Base-by-base conservation (phyloP, 1,140 invertebrate genomes). In the Euwallacea fornicatus region DNA sequence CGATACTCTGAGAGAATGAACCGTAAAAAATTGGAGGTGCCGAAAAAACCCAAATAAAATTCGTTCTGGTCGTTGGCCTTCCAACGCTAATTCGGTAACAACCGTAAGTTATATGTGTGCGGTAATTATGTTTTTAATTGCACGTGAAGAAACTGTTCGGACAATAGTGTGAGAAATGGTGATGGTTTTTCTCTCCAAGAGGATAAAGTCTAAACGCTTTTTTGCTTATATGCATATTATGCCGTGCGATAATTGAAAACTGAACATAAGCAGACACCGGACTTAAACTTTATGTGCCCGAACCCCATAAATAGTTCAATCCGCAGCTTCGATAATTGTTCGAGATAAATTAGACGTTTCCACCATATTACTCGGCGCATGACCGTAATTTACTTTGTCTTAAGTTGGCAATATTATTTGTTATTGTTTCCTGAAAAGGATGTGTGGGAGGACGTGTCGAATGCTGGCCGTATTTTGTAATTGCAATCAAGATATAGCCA, bases 401-500 rank as follows among this genome's bases (percentile, higher is more conserved):
- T 73, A 76, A 77, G 74, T 77, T 78, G 76, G 77, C 74, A 77
- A 63, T 75, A 79, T 78, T 79, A 74, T 78, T 50, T 79, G 75
- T 76, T 77, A 77, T 79, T 78, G 74, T 79, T 79, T 79, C 78
- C 76, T 78, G 78, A 79, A 73, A 33, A 33, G 21, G 21, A 33
- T 4, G 21, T 75, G 79, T 80, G 75, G 79, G 79, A 73, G 79
- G 79, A 80, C 78, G 72, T 77, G 63, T 76, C 72, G 74, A 79
- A 78, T 76, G 78, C 75, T 75, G 77, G 71, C 73, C 78, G 77
- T 80, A 80, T 80, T 80, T 80, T 77, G 77, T 78, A 80, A 80
- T 80, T 79, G 79, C 73, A 79, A 80, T 80, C 78, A 79, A 80
- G 79, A 80, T 80, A 79, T 74, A 55, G 74, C 4, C 21, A 33